These are phyloP conservation scores for Aplochiton taeniatus DNA, from an alignment of 2,797 vertebrate species.

Conservation along the genomic window DNA sequence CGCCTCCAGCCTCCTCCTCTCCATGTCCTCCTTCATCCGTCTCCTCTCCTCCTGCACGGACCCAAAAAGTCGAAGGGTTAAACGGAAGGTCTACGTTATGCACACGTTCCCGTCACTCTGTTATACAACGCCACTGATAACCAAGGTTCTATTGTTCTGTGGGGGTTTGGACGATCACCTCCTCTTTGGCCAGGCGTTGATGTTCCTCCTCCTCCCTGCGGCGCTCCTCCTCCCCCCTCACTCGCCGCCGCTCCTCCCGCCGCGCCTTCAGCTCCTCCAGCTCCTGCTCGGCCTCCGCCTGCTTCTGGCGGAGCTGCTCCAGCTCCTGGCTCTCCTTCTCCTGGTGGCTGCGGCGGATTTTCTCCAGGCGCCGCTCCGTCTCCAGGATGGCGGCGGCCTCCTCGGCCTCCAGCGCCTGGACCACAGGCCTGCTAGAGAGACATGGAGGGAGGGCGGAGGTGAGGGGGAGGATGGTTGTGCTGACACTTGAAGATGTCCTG, in stretches of 20 bases:
- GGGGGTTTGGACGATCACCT: conserved; percentile 54
- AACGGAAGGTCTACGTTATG: no score
- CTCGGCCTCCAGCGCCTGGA: conserved; percentile 39
- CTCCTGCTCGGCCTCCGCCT: conserved; percentile 72
- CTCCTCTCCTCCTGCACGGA: conserved; percentile 77
- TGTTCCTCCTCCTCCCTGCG: conserved; percentile 62
- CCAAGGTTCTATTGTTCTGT: no score
- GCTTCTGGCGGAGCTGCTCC: conserved; percentile 65
- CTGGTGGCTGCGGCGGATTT: conserved; percentile 71
- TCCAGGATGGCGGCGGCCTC: conserved; percentile 56
- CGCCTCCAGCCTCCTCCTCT: conserved; percentile 73
- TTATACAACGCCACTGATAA: no score
- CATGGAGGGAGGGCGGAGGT: not conserved
- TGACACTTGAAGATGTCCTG: no score
- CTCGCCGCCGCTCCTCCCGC: conserved; percentile 62
- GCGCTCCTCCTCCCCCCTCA: conserved; percentile 60
- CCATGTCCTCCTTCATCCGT: conserved; percentile 76
- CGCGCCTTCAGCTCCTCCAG: conserved; percentile 76
- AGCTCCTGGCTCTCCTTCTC: conserved; percentile 73
- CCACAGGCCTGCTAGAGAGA: conserved; percentile 31
- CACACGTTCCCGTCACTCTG: no score
- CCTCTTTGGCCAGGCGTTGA: conserved; percentile 63
- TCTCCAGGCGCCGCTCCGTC: conserved; percentile 75
- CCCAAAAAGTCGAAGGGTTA: not conserved
- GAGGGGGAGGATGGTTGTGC: conserved; percentile 1